phyloP scores from a whole-genome alignment of 2,113 vertebrate genomes.

The Coryphaenoides rupestris region DNA sequence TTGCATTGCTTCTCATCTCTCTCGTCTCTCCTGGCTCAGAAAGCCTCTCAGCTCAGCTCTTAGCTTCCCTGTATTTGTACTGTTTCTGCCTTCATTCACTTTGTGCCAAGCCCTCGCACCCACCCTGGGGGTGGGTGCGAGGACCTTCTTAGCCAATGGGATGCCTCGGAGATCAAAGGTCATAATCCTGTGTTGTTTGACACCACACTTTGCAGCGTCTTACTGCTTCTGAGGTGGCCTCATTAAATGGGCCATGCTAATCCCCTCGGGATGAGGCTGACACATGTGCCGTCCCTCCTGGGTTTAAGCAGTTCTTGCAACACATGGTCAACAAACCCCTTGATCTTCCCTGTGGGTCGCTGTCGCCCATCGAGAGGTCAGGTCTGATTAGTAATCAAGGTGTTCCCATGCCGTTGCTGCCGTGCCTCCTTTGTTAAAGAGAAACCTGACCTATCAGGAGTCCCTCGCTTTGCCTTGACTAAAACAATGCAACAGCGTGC shows the following conservation, averaged over 20 bases:
- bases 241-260: slow-evolving; percentile 52
- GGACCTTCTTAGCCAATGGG: slow-evolving; percentile 56
- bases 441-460: too few relatives aligned
- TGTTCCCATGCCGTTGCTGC: too few relatives aligned
- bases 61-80: slow-evolving; percentile 63
- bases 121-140: slow-evolving; percentile 37
- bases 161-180: slow-evolving; percentile 43
- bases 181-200: slow-evolving; percentile 42
- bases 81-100: slow-evolving; percentile 41
- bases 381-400: too few relatives aligned
- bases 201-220: slow-evolving; percentile 36
- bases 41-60: slow-evolving; percentile 10
- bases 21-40: slow-evolving; percentile 6
- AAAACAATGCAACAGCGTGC: too few relatives aligned
- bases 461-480: too few relatives aligned
- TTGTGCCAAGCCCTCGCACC: slow-evolving; percentile 27
- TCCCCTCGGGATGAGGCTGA: slow-evolving; percentile 19
- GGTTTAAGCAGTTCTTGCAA: slow-evolving; percentile 21
- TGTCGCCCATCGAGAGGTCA: too few relatives aligned
- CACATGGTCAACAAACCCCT: slow-evolving; percentile 30
- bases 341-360: too few relatives aligned
- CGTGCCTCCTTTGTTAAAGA: too few relatives aligned
- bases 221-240: slow-evolving; percentile 48
- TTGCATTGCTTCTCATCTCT: slow-evolving; percentile 4
- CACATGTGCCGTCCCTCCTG: slow-evolving; percentile 21